Conservation (phyloP, 2,797 vertebrate genomes). For the Poeciliopsis turneri region DNA sequence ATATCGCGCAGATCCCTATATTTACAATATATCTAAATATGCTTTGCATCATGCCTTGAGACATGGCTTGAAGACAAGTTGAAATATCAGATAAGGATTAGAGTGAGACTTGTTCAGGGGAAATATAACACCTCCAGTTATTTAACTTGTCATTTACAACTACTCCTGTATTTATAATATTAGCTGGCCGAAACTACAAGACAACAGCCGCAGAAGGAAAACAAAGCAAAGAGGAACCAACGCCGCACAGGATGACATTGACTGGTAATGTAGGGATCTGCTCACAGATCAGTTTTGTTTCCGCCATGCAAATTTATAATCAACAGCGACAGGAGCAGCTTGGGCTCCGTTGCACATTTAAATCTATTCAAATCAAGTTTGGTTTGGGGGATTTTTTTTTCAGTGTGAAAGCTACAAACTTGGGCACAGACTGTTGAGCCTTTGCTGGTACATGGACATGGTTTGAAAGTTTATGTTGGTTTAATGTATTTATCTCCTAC, state of each 20-base stretch:
- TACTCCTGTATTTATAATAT: neutral
- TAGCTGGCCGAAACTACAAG: conserved; percentile 16
- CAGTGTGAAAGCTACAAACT: conserved; percentile 31
- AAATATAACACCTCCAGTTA: neutral
- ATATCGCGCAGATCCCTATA: neutral
- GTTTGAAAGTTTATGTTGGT: conserved; percentile 25
- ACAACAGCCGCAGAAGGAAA: no score
- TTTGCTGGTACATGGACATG: conserved; percentile 13
- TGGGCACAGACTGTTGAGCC: conserved; percentile 9
- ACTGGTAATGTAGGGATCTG: conserved; percentile 28
- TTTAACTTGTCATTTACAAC: neutral
- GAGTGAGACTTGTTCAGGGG: neutral
- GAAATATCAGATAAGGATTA: neutral
- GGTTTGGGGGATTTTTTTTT: neutral
- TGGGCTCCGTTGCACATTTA: conserved; percentile 52
- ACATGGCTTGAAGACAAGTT: neutral
- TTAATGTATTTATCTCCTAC: neutral
- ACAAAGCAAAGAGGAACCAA: neutral
- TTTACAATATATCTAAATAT: neutral
- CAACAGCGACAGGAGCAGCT: conserved; percentile 49
- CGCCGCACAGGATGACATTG: conserved; percentile 37
- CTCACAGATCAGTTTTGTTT: conserved; percentile 40
- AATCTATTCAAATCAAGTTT: conserved; percentile 71
- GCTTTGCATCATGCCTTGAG: neutral
- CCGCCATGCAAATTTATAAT: conserved; percentile 68